Conservation (phyloP, 35 echinoderm and acorn worm genomes). For the Eucidaris tribuloides region DNA sequence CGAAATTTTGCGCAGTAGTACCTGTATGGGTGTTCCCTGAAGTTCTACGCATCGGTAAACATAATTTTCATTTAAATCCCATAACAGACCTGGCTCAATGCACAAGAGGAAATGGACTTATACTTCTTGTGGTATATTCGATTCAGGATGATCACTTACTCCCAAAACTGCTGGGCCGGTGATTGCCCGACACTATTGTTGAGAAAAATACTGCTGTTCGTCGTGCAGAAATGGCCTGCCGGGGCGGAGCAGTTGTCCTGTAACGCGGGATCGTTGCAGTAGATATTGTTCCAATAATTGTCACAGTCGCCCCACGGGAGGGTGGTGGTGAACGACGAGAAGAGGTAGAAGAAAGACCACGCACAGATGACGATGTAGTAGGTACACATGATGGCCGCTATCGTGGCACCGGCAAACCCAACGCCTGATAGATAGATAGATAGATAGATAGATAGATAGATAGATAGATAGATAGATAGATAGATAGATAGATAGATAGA, state of each 20-base stretch:
- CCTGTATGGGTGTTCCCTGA: no score
- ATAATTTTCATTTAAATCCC: not conserved
- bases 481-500: no score
- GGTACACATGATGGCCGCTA: slow-evolving; percentile 60
- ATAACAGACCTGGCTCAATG: no score
- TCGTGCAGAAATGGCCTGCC: slow-evolving; percentile 45
- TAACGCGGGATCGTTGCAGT: slow-evolving; percentile 61
- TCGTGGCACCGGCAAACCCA: slow-evolving; percentile 63
- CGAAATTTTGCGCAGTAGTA: no score
- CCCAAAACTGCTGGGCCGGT: slow-evolving; percentile 82
- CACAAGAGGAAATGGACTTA: no score
- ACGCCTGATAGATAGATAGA: no score
- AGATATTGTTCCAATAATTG: slow-evolving; percentile 62
- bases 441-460: no score
- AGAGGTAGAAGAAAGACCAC: slow-evolving; percentile 76
- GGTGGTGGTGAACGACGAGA: slow-evolving; percentile 39
- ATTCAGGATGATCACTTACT: slow-evolving; percentile 75
- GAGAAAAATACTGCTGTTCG: slow-evolving; percentile 30
- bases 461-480: no score
- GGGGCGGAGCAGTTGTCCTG: slow-evolving; percentile 32
- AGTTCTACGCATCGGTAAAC: not conserved
- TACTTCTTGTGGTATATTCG: not conserved
- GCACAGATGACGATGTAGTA: slow-evolving; percentile 82
- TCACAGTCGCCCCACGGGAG: slow-evolving; percentile 69
- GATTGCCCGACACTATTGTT: slow-evolving; percentile 73